Evolutionary conservation across 2,888 invertebrate genomes (phyloP).

Genomic region (Eurytoma californica): DNA sequence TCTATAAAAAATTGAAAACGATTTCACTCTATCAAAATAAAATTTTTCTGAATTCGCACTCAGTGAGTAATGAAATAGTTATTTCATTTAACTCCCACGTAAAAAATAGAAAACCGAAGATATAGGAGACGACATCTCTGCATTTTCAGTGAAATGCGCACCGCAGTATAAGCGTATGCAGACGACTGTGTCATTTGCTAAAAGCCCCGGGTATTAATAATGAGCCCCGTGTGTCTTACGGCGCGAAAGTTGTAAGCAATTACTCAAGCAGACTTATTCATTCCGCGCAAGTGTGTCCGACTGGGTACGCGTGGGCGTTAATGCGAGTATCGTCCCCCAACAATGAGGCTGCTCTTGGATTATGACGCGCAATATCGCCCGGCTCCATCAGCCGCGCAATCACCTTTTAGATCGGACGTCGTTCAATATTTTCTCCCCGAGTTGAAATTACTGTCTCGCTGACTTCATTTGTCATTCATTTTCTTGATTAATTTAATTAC

Average conservation of each 20-base stretch:
- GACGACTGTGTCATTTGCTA: conserved; percentile 17
- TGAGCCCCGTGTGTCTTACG: background rate
- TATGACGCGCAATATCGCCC: conserved; percentile 1
- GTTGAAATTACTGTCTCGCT: no score
- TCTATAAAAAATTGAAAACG: no score
- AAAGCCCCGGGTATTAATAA: conserved; percentile 26
- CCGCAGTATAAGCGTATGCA: background rate
- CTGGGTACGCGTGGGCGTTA: conserved; percentile 9
- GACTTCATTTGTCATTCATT: no score
- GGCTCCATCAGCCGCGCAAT: background rate
- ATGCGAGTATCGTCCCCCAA: background rate
- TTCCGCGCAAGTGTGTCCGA: background rate
- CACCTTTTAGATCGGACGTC: background rate
- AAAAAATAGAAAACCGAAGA: no score
- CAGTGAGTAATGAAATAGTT: no score
- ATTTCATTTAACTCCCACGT: no score
- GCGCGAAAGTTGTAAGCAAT: conserved; percentile 30
- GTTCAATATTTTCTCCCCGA: background rate
- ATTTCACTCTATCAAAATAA: no score
- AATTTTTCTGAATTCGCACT: no score
- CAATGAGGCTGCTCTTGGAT: conserved; percentile 4
- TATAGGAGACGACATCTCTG: background rate
- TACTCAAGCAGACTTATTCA: conserved; percentile 33
- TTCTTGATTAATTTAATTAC: no score
- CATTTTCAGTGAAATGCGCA: background rate